Conservation (phyloP, 2,797 vertebrate species). For the Vireo griseus region DNA sequence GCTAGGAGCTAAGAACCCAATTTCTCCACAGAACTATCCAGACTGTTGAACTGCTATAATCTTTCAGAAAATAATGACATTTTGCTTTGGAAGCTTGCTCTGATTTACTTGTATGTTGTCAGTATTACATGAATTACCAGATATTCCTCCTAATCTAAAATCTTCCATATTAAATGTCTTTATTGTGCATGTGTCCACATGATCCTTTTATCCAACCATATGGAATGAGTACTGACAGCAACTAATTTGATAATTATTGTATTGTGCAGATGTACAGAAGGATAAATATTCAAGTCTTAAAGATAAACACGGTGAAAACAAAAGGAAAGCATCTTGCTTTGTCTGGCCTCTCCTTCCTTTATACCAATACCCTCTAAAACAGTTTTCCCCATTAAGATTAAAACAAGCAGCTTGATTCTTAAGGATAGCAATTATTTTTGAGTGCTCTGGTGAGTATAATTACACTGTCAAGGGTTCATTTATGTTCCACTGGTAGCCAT, state of each 20-base stretch:
- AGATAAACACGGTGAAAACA: background rate
- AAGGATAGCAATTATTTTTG: slow-evolving; percentile 16
- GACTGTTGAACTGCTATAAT: background rate
- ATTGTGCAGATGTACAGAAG: background rate
- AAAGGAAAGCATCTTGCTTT: background rate
- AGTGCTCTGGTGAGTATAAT: background rate
- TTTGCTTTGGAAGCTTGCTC: background rate
- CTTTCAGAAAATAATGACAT: background rate
- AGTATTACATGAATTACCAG: background rate
- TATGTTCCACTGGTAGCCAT: background rate
- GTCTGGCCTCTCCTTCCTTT: background rate
- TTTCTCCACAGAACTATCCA: background rate
- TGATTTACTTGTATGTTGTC: background rate
- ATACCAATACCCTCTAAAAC: background rate
- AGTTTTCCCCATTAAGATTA: background rate
- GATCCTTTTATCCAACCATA: fast-evolving
- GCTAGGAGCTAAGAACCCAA: background rate
- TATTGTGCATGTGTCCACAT: fast-evolving
- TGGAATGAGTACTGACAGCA: background rate
- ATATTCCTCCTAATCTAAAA: background rate
- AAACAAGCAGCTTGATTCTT: slow-evolving; percentile 36
- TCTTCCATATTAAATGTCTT: background rate
- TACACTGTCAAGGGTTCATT: slow-evolving; percentile 2
- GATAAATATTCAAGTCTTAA: background rate
- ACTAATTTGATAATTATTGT: background rate